Base-by-base conservation (phyloP, 2,888 invertebrate genomes). In the Eulithis prunata region DNA sequence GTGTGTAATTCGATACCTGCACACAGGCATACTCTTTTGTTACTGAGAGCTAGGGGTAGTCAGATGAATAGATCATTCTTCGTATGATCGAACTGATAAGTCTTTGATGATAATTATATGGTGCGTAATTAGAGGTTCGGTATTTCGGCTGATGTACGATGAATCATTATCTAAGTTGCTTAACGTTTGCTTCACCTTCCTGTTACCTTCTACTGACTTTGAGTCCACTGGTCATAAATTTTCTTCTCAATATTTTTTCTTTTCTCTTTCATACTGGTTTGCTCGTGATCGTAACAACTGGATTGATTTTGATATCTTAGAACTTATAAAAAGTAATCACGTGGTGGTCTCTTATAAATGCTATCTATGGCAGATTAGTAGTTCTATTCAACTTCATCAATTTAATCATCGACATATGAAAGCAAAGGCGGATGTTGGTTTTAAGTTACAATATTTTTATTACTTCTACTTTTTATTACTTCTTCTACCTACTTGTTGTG, bases 1-100 rank as follows among this genome's bases (percentile, higher is more conserved):
- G 72, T 72, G 54, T 66, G 74, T 71, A 72, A 74, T 68, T 52
- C 14, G 67, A 74, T 71, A 74, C 63, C 41, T 54, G 57, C 68
- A 73, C 57, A 70, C 66, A 71, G 45, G 65, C 67, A 66, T 46
- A 47, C 10, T 53, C 66, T 57, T 64, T 60, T 67, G 69, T 65
- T 66, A 66, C 64, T 61, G 58, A 57, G 47, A 64, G 64, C 53
- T 62, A n/a, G 58, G 62, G 62, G 66, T 64, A 64, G 66, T 64
- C 65, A 68, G 61, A 62, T 68, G 62, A 69, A 70, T 70, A 71
- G 63, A 66, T 68, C 67, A 64, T 66, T 69, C 62, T 55, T 58
- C 57, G 55, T 57, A 64, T 43, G 66, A 69, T 66, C 66, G 58
- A 38, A 58, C 68, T 65, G 70, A 67, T 70, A 67, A 62, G 57